Percentiles rank a stretch among this genome's conserved stretches.
Conservation (phyloP, 2,113 vertebrate species). For the Gasterosteus nipponicus region DNA sequence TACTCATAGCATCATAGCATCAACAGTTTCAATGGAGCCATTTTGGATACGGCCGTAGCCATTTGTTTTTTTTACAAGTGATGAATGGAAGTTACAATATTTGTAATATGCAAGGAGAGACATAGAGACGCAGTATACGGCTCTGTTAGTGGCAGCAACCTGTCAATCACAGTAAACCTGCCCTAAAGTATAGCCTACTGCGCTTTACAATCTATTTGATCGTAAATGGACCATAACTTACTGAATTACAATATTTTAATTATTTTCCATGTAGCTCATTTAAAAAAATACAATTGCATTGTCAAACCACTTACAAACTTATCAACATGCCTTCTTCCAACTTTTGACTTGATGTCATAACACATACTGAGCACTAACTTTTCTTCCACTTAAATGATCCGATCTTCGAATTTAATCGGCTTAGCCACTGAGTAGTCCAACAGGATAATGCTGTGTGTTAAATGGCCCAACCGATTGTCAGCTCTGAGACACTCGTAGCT, state of each 20-base stretch:
- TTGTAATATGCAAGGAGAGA: too few species aligned
- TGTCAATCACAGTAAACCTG: too few species aligned
- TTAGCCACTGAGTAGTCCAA: constrained; percentile 6
- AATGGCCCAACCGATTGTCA: constrained; percentile 17
- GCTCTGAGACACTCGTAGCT: constrained; percentile 20
- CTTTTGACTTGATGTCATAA: not conserved
- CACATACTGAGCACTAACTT: not conserved
- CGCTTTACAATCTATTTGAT: too few species aligned
- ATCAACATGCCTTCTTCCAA: not conserved
- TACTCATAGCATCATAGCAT: too few species aligned
- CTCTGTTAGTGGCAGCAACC: too few species aligned
- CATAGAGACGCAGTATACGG: too few species aligned
- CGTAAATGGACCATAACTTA: too few species aligned
- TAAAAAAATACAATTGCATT: not conserved
- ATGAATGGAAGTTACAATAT: too few species aligned
- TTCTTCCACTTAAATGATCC: not conserved
- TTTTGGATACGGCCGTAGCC: too few species aligned
- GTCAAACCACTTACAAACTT: not conserved
- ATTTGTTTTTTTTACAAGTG: too few species aligned
- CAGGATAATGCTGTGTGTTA: constrained; percentile 6
- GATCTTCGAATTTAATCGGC: not conserved
- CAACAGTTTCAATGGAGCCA: too few species aligned
- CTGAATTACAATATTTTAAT: not conserved
- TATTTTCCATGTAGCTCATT: not conserved
- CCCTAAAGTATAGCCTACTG: too few species aligned